Base-by-base conservation (phyloP, 2,797 vertebrate species). In the Pangasius djambal region DNA sequence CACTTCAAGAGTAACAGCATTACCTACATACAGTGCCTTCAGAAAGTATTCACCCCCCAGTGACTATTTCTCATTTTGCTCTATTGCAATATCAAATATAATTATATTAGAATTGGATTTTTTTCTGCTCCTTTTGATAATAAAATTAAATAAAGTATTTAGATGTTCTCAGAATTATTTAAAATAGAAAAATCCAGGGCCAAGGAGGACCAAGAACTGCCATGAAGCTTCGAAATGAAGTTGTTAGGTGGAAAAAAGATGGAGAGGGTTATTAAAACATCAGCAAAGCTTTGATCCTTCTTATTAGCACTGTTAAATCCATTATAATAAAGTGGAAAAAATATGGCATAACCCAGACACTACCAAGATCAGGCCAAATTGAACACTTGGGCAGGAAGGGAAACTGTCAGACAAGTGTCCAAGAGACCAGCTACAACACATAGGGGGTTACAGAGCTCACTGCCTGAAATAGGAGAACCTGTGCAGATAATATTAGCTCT, bases 271-370 rank as follows among this genome's bases (percentile, higher is more conserved):
- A 59, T 40, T 82, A 37, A 40, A 40, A 61, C 31, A 61, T 61
- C 79, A 82, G 57, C 34, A 61, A 40, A 40, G 20, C 55, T 40
- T 82, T 82, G 79, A 61, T 61, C 20, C 10, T 82, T 82, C 10
- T 22, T 61, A 44, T 1, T 13, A 63, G 81, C 57, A 61, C 22
- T 83, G 59, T 40, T 7, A 44, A 15, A 63, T 61, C n/a, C 59
- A 83, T 83, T 65, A 83, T 44, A 63, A 63, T 40, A n/a, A 83
- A 63, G 8, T 28, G 6, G 81, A 44, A n/a, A 81, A 83, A 44
- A 63, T 63, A 48, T 65, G 40, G 1, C n/a, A 63, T 25, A 63
- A 63, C 25, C 37, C 37, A 44, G 22, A 65, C 37, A 65, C 25
- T 28, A n/a, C 25, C 12, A 44, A 83, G 34, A 44, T 83, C 5